Conservation (phyloP, 2,113 vertebrate species). For the Apistogramma diplotaenia region DNA sequence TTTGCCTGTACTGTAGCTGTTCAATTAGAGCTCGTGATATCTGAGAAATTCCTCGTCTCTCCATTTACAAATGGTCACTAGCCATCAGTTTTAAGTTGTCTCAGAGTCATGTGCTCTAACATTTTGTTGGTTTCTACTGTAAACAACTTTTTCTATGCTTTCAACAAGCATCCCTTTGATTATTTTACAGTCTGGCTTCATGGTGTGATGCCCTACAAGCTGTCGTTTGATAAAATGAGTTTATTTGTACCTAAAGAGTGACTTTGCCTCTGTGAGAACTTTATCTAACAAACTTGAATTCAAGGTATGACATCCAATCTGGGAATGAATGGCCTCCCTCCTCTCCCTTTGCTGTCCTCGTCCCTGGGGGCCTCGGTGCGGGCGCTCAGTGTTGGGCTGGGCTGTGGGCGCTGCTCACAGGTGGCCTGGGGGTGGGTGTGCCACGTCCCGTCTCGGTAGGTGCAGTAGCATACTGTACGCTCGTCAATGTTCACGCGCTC, state of each 20-base stretch:
- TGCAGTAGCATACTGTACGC: conserved; percentile 77
- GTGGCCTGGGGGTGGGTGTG: conserved; percentile 69
- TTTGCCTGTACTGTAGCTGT: not conserved
- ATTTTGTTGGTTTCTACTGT: not conserved
- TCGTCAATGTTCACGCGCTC: conserved; percentile 72
- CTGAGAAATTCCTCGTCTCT: not conserved
- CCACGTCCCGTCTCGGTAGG: conserved; percentile 71
- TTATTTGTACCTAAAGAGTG: not conserved
- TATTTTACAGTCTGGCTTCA: not conserved
- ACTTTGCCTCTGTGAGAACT: not conserved
- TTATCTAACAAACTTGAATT: not conserved
- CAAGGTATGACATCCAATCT: conserved; percentile 71
- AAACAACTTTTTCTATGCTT: not conserved
- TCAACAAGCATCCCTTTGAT: not conserved
- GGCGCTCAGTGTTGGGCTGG: conserved; percentile 14
- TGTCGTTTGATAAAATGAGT: not conserved
- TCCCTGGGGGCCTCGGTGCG: conserved; percentile 22
- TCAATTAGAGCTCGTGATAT: not conserved
- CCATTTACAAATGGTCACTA: not conserved
- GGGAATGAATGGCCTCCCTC: conserved; percentile 31
- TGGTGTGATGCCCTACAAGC: not conserved
- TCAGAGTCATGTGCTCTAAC: not conserved
- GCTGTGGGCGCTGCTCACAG: conserved; percentile 42
- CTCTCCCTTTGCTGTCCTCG: conserved; percentile 20
- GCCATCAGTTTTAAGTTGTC: not conserved